Evolutionary conservation across 2,797 vertebrate species (phyloP), one percentile per base, ranked within the genome.

Genomic region (Gallinago solitaria): DNA sequence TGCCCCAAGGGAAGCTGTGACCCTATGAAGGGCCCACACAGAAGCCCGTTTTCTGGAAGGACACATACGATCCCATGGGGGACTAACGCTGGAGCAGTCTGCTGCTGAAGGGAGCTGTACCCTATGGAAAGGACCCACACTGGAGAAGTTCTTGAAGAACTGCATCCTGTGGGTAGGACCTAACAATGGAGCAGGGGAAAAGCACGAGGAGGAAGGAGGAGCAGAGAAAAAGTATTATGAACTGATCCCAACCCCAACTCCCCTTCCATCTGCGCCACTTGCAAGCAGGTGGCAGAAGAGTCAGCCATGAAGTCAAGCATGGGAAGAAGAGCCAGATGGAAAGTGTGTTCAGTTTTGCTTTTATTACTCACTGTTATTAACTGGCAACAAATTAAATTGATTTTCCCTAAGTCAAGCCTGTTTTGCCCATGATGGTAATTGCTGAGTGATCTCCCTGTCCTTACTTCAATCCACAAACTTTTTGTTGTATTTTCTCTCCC

Each of bases 261-360:
- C 16, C 9, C 13, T 25, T 50, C 5, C 21, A 6, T 16, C 27
- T 56, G n/a, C 0, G 0, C 5, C 1, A 0, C 28, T 60, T 6
- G 0, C 17, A 54, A 18, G 27, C 6, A 1, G n/a, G 12, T 47
- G 9, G 25, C 11, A 60, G 35, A 37, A 27, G 6, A 59, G 18
- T 28, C 20, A 48, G 6, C 6, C 3, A 1, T 79, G 30, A 71
- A 65, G 17, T 1, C 35, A 5, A 67, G 18, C 15, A 33, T 24
- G 19, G 18, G 12, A 74, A 54, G 75, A 79, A 35, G 5, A 6
- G 4, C 12, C 3, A 1, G 16, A 8, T 35, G n/a, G 13, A 41
- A 79, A 17, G 28, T 35, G 9, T 5, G 2, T 80, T 35, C 48
- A 54, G 6, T 47, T 75, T 65, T 45, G 12, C 1, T 48, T 41